Conservation (phyloP, 2,113 vertebrate genomes). For the Xiphophorus maculatus region DNA sequence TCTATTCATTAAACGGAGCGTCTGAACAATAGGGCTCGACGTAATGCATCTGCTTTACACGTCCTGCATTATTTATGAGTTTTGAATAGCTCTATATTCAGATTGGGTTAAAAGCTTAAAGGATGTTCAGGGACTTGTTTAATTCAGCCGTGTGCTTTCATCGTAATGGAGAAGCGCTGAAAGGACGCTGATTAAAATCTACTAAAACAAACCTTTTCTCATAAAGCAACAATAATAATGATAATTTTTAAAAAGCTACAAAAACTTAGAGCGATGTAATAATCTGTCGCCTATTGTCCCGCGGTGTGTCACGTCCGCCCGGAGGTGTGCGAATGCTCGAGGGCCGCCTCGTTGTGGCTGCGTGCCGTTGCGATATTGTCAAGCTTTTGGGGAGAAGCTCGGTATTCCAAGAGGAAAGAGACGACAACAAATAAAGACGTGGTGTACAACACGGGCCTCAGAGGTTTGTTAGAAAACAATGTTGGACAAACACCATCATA, state of each 20-base stretch:
- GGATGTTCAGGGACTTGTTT: conserved; percentile 61
- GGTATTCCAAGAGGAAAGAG: neutral
- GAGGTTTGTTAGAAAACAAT: neutral
- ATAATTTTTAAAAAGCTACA: neutral
- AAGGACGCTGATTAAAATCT: conserved; percentile 49
- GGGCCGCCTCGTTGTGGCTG: neutral
- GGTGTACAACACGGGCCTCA: neutral
- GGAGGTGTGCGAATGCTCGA: neutral
- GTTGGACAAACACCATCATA: neutral
- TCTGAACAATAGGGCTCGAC: conserved; percentile 67
- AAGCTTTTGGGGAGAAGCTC: neutral
- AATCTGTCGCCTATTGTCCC: neutral
- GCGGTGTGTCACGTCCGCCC: neutral
- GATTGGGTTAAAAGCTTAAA: conserved; percentile 74
- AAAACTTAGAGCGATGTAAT: neutral
- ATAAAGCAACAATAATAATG: conserved; percentile 15
- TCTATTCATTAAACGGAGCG: conserved; percentile 77
- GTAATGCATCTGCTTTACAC: conserved; percentile 74
- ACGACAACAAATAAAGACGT: neutral
- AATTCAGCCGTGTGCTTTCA: conserved; percentile 21
- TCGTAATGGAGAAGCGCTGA: conserved; percentile 28
- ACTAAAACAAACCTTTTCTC: conserved; percentile 17
- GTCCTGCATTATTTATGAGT: conserved; percentile 76
- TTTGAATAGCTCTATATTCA: conserved; percentile 56
- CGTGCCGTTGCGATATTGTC: neutral